A percentile compares a stretch with the other conserved stretches of the same genome.
phyloP scores from a whole-genome alignment of 2,797 vertebrate genomes.

The Sciurus carolinensis region DNA sequence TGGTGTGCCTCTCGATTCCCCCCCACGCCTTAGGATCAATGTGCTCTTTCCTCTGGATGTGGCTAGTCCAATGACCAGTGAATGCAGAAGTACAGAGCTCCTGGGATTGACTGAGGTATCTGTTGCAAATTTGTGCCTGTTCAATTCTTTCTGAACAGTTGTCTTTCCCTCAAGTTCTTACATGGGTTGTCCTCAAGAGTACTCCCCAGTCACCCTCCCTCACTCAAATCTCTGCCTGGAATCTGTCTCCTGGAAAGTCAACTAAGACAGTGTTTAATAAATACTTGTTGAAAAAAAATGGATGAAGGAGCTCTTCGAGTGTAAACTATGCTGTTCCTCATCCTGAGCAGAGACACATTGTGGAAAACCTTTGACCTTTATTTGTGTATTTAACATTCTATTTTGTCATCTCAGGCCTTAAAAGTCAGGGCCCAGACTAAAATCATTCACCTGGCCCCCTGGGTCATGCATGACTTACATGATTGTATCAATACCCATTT shows the following conservation, averaged over 20 bases:
- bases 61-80: neutral
- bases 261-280: slow-evolving; percentile 57
- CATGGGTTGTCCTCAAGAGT: neutral
- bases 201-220: neutral
- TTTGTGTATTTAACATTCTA: slow-evolving; percentile 69
- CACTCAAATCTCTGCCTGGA: slow-evolving; percentile 25
- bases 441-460: neutral
- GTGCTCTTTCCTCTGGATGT: neutral
- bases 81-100: neutral
- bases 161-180: neutral
- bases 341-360: slow-evolving; percentile 6
- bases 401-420: slow-evolving; percentile 61
- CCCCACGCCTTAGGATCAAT: neutral
- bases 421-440: slow-evolving; percentile 52
- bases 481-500: slow-evolving; percentile 59
- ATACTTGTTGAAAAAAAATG: slow-evolving; percentile 67
- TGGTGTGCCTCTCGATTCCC: neutral
- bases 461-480: slow-evolving; percentile 22
- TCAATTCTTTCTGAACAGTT: neutral
- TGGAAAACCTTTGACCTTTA: slow-evolving; percentile 61
- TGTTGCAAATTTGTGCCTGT: neutral
- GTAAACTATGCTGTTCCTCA: slow-evolving; percentile 55
- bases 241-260: slow-evolving; percentile 62
- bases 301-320: slow-evolving; percentile 18
- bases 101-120: neutral